Evolutionary conservation across 2,888 invertebrate species (phyloP), one percentile per base, ranked within the genome.

Genomic region (Schizaphis graminum): DNA sequence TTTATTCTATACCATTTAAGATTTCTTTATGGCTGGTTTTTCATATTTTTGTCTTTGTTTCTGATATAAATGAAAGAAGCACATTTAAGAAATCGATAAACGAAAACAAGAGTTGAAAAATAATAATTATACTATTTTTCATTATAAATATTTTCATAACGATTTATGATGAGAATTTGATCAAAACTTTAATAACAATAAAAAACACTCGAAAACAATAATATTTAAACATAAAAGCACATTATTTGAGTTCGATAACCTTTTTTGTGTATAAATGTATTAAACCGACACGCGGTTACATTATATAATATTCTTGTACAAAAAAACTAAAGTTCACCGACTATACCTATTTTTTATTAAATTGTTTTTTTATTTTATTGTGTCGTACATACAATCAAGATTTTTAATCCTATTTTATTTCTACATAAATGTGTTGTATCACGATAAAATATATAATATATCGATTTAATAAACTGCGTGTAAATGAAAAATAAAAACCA

Each of bases 361-460:
- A 91, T 49, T 67, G 4, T 77, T 67, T 67, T 56, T 90, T 49
- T 77, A 90, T 35, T 21, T 35, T 89, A 35, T 57, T 90, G 44
- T 28, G 26, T 47, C 13, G 28, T 47, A 47, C 26, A 67, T 24
- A 90, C n/a, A 47, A 67, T 67, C 41, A 57, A 57, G 44, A 90
- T 47, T 77, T 41, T 67, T 44, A 41, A 57, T 49, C 47, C 47
- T 67, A 16, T 53, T 91, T 47, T 61, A 35, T 86, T 56, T 41
- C 2, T 28, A 41, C 41, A 26, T 53, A 67, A 88, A 88, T 49
- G 67, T 92, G 49, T 92, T 67, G 16, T 67, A 92, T 53, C 67
- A 86, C 85, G 86, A 56, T 92, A 92, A 86, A 44, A 91, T 44
- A 41, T 84, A 53, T 49, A n/a, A 67, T 88, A 67, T 88, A 92